phyloP scores from a whole-genome alignment of 2,797 vertebrate genomes.

The Myotis findleyi region DNA sequence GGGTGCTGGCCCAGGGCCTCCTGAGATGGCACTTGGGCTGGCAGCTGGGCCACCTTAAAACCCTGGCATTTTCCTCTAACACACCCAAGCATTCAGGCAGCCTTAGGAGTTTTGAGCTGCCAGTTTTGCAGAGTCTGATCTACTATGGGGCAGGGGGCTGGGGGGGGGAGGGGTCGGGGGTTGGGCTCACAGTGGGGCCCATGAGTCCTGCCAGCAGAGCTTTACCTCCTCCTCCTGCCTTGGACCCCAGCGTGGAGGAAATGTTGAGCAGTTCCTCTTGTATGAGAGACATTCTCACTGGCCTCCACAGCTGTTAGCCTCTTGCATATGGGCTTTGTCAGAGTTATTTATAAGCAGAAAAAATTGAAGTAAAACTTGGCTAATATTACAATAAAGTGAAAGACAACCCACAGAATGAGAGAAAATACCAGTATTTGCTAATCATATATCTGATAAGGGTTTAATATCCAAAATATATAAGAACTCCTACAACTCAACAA shows the following conservation, averaged over 20 bases:
- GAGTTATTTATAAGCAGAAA: slow-evolving; percentile 59
- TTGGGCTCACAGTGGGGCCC: not conserved
- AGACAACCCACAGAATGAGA: not conserved
- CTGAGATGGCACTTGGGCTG: not conserved
- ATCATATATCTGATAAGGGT: not conserved
- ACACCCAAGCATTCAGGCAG: not conserved
- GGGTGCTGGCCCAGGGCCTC: not conserved
- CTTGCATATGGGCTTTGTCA: not conserved
- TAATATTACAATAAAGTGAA: not conserved
- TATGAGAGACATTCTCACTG: not conserved
- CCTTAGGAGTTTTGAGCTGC: not conserved
- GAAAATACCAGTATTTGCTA: not conserved
- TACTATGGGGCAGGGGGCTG: too few relatives aligned
- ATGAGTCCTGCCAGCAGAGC: not conserved
- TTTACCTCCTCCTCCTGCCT: not conserved
- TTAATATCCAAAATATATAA: slow-evolving; percentile 24
- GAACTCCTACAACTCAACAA: not conserved
- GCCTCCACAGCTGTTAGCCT: not conserved
- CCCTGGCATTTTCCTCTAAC: not conserved
- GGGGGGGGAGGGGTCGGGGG: fast-evolving
- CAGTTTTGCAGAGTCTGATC: not conserved
- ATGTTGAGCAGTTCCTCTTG: not conserved
- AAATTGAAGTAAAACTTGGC: slow-evolving; percentile 63
- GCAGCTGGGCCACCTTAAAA: not conserved
- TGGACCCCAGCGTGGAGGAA: not conserved